Base-by-base conservation (phyloP, 2,888 invertebrate genomes). In the Hypomecis punctinalis region DNA sequence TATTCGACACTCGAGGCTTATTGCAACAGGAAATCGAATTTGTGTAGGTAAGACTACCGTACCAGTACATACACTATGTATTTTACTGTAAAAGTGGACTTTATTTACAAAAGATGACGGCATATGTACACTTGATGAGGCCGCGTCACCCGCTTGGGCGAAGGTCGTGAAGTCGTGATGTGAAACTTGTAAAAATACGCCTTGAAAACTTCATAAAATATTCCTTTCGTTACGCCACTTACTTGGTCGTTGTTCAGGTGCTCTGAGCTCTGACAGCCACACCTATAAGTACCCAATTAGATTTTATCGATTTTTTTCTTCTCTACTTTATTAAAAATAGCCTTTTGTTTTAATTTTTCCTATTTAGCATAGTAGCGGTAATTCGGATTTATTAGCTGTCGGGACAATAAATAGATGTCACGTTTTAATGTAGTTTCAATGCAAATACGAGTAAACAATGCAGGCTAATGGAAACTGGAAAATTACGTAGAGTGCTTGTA, bases 81-180 rank as follows among this genome's bases (percentile, higher is more conserved):
- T 71, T 66, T 59, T 63, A 78, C 72, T 67, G 77, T 79, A 81
- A 79, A 78, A 73, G 66, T 68, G 60, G 72, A 72, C 70, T 76
- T 72, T 79, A 76, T 81, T 84, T 81, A 75, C 74, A 61, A 67
- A 78, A 75, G 78, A 79, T 87, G 85, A 84, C 85, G 84, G 78
- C 81, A 83, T 77, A 53, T 57, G 46, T 46, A 45, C 71, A 68
- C 46, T 61, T 57, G 76, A 78, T 77, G 78, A 68, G 70, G 70
- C 65, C 76, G 73, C 81, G 83, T 85, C 86, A 83, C 76, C 81
- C 68, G 70, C 76, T 78, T 78, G 78, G 78, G 74, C 79, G 86
- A 90, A 90, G 90, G 89, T 83, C 84, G 76, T 45, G 37, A 90
- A 90, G 89, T 83, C 84, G 76, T 45, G 37, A 63, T 62, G 46